Evolutionary conservation across 2,113 vertebrate genomes (phyloP).

Genomic region (Seriola rivoliana): DNA sequence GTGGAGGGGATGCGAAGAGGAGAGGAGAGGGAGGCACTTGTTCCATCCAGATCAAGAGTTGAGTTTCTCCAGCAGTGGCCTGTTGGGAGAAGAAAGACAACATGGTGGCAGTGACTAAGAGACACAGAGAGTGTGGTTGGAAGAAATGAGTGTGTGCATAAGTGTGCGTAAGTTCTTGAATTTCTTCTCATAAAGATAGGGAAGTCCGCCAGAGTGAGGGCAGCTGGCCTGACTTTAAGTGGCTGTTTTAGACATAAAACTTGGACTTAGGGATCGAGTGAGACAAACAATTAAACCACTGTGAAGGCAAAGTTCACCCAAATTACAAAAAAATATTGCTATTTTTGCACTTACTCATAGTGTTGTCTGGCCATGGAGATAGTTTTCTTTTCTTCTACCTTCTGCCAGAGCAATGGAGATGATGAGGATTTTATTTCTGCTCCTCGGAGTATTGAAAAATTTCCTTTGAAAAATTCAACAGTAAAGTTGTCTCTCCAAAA

Average conservation of each 20-base stretch:
- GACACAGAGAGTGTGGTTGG: conserved; percentile 34
- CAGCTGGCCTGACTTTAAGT: conserved; percentile 18
- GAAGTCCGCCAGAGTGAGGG: conserved; percentile 11
- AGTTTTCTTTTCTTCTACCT: not conserved
- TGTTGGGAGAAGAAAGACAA: conserved; percentile 58
- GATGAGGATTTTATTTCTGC: conserved; percentile 11
- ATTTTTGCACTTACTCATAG: conserved; percentile 4
- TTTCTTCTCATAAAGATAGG: conserved; percentile 35
- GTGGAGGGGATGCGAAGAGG: conserved; percentile 39
- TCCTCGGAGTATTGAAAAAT: not conserved
- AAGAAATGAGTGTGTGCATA: conserved; percentile 39
- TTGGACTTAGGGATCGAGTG: conserved; percentile 17
- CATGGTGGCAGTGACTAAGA: conserved; percentile 50
- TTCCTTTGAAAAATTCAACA: not conserved
- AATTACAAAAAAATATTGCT: conserved; percentile 11
- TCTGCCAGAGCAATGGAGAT: not conserved
- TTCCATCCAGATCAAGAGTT: conserved; percentile 57
- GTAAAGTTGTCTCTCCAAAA: not conserved
- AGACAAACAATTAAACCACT: conserved; percentile 14
- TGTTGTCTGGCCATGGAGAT: conserved; percentile 15
- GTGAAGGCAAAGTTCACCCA: conserved; percentile 22
- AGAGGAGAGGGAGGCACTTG: conserved; percentile 20
- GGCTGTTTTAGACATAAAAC: conserved; percentile 1
- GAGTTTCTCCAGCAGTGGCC: conserved; percentile 53
- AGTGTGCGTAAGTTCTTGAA: conserved; percentile 6